Percentiles rank a stretch among this genome's conserved stretches.
These are phyloP conservation scores for Gastrophryne carolinensis DNA, from an alignment of 2,797 vertebrate genomes.

Conservation along the genomic window DNA sequence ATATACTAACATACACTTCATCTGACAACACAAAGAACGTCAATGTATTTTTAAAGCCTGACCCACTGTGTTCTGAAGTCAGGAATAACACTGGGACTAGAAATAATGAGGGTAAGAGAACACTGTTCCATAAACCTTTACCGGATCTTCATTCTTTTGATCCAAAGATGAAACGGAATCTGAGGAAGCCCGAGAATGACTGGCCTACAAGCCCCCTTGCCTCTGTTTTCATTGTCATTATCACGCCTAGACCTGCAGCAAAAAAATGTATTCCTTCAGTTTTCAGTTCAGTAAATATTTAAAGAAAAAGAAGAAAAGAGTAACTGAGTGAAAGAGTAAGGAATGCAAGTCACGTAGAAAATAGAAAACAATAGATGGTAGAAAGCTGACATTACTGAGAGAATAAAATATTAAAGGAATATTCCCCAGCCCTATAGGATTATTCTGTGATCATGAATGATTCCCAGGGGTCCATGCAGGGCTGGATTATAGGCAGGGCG, in stretches of 20 bases:
- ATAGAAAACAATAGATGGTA: too few species aligned
- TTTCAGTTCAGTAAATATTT: too few species aligned
- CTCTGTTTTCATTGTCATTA: not conserved
- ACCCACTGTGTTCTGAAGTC: not conserved
- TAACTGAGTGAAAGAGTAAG: not conserved
- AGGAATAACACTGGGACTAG: not conserved
- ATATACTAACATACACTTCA: not conserved
- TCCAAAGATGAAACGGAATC: not conserved
- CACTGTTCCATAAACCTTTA: not conserved
- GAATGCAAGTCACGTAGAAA: not conserved
- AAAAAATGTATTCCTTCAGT: not conserved
- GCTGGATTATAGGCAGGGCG: too few species aligned
- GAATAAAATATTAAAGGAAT: too few species aligned
- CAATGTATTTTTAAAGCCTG: not conserved
- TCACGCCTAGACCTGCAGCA: not conserved
- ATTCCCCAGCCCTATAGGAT: too few species aligned
- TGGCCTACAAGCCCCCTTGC: not conserved
- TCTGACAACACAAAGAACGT: not conserved
- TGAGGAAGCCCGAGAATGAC: not conserved
- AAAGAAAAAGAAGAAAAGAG: not conserved
- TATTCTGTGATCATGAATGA: too few species aligned
- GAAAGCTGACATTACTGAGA: too few species aligned
- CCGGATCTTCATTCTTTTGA: not conserved
- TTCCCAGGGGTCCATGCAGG: too few species aligned
- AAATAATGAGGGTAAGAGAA: not conserved